phyloP scores from a whole-genome alignment of 2,113 vertebrate genomes.

The Burhinus oedicnemus region DNA sequence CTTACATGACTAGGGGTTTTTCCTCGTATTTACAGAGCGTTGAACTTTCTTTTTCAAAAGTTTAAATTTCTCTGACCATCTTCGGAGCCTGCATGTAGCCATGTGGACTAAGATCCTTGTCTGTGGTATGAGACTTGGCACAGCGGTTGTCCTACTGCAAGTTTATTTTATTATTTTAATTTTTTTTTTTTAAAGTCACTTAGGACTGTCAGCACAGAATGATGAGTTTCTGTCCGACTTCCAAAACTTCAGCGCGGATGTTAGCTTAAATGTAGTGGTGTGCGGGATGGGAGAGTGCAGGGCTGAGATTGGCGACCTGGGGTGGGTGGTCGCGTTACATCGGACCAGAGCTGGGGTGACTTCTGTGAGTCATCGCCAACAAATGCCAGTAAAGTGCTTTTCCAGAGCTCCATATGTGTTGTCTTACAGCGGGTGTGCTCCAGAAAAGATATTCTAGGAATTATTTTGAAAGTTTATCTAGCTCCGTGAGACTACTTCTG shows the following conservation, averaged over 20 bases:
- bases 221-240: neutral
- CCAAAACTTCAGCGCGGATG: neutral
- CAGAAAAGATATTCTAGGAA: neutral
- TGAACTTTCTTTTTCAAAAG: neutral
- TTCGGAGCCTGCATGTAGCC: neutral
- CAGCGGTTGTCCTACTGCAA: fast-evolving
- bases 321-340: neutral
- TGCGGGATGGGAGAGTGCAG: neutral
- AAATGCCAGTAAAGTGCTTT: neutral
- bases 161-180: neutral
- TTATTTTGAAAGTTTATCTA: neutral
- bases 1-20: neutral
- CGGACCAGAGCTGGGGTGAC: neutral
- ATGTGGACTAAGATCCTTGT: neutral
- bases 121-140: neutral
- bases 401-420: neutral
- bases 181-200: neutral
- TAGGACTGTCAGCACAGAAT: neutral
- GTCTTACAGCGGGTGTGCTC: neutral
- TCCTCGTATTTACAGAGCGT: neutral
- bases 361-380: neutral
- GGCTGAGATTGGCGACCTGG: neutral
- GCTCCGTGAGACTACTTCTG: neutral
- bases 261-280: fast-evolving
- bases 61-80: neutral